phyloP scores from a whole-genome alignment of 1,140 invertebrate species.

The Caenorhabditis latens region DNA sequence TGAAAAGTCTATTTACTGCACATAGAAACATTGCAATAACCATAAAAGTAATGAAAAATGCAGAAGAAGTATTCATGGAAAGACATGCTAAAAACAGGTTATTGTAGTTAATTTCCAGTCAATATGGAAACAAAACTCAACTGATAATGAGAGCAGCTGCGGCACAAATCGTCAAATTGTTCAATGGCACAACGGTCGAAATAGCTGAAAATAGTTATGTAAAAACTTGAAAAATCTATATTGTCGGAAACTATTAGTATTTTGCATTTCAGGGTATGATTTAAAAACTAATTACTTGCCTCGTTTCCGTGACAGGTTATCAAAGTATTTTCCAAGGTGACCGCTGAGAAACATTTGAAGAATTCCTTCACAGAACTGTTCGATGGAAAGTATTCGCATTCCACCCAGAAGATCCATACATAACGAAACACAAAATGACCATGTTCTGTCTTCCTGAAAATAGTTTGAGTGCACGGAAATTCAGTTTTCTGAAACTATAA shows the following conservation, averaged over 20 bases:
- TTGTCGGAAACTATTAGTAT: too few species aligned
- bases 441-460: conserved; percentile 63
- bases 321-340: conserved; percentile 49
- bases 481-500: neutral
- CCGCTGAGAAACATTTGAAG: conserved; percentile 61
- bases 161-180: conserved; percentile 60
- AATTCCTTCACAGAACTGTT: conserved; percentile 61
- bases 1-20: conserved; percentile 54
- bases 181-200: conserved; percentile 50
- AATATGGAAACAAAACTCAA: neutral
- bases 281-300: neutral
- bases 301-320: conserved; percentile 16
- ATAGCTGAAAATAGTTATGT: conserved; percentile 46
- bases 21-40: conserved; percentile 59
- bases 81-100: conserved; percentile 46
- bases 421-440: conserved; percentile 61
- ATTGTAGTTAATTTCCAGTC: neutral
- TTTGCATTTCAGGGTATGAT: neutral
- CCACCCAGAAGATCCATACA: conserved; percentile 63
- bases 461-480: neutral
- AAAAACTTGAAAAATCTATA: neutral
- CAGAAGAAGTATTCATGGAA: neutral
- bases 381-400: conserved; percentile 61
- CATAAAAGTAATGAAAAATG: conserved; percentile 26
- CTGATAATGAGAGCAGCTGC: conserved; percentile 56